Conservation (phyloP, 2,888 invertebrate species). For the Monochamus alternatus region DNA sequence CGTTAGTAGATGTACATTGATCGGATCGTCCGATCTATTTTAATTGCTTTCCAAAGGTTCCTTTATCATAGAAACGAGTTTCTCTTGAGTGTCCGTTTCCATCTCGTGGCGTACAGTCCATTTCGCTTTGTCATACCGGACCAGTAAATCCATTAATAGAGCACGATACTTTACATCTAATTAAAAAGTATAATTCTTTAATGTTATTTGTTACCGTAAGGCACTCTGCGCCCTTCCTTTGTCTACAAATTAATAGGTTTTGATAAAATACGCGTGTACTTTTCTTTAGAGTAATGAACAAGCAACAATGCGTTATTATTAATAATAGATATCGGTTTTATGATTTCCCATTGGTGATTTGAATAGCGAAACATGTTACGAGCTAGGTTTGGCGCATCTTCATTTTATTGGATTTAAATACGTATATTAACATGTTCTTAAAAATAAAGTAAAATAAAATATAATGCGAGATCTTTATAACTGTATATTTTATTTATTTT, state of each 20-base stretch:
- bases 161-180: constrained; percentile 16
- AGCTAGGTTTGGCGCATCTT: too few relatives aligned
- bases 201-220: not conserved
- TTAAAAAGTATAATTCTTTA: constrained; percentile 21
- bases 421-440: too few relatives aligned
- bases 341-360: too few relatives aligned
- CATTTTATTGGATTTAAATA: too few relatives aligned
- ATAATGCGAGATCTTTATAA: too few relatives aligned
- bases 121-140: constrained; percentile 26
- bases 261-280: not conserved
- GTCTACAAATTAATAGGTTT: not conserved
- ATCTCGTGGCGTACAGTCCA: constrained; percentile 1
- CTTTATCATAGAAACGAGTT: constrained; percentile 34
- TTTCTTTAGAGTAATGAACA: too few relatives aligned
- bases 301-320: too few relatives aligned
- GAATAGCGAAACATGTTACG: too few relatives aligned
- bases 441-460: too few relatives aligned
- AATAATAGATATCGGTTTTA: too few relatives aligned
- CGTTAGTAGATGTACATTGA: constrained; percentile 35
- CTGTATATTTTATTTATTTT: too few relatives aligned
- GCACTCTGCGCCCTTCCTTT: not conserved
- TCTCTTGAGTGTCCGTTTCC: constrained; percentile 23
- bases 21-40: constrained; percentile 34
- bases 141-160: constrained; percentile 20
- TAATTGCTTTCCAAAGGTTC: constrained; percentile 36